Conservation (phyloP, 2,797 vertebrate genomes). For the Malacoctenus gilli region DNA sequence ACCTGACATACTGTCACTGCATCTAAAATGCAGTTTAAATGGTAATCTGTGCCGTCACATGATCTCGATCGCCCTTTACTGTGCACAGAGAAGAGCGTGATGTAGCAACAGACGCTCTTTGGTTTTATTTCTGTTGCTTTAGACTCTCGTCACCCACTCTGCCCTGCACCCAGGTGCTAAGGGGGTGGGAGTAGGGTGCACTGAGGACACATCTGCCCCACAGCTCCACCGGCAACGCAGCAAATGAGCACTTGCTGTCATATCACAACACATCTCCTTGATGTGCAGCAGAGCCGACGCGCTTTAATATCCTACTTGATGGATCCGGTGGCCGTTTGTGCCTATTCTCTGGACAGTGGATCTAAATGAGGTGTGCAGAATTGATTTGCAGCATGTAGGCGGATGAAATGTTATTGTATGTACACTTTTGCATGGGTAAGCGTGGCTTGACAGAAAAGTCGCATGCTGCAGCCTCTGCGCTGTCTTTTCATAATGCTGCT, state of each 20-base stretch:
- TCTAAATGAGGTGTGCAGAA: slow-evolving; percentile 14
- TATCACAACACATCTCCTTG: slow-evolving; percentile 62
- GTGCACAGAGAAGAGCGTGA: too few relatives aligned
- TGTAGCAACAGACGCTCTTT: background rate
- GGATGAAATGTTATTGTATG: slow-evolving; percentile 26
- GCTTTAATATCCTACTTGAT: slow-evolving; percentile 57
- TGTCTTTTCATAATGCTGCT: slow-evolving; percentile 20
- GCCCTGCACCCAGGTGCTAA: slow-evolving; percentile 31
- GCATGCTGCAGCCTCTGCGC: background rate
- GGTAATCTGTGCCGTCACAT: slow-evolving; percentile 21
- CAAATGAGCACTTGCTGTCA: slow-evolving; percentile 69
- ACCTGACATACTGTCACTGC: background rate
- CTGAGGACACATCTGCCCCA: slow-evolving; percentile 72
- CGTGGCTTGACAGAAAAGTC: background rate
- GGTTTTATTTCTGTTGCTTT: background rate
- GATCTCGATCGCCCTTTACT: slow-evolving; percentile 2
- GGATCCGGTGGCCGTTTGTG: slow-evolving; percentile 31
- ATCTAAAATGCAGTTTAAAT: slow-evolving; percentile 14
- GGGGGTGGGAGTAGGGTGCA: slow-evolving; percentile 39
- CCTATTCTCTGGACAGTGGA: slow-evolving; percentile 27
- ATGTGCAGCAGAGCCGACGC: slow-evolving; percentile 51
- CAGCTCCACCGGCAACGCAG: slow-evolving; percentile 51
- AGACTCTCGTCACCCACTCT: slow-evolving; percentile 14
- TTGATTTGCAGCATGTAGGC: slow-evolving; percentile 23
- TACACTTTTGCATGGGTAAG: background rate